Evolutionary conservation across 2,888 invertebrate genomes (phyloP), one percentile per base, ranked within the genome.

Genomic region (Chirona hameri): DNA sequence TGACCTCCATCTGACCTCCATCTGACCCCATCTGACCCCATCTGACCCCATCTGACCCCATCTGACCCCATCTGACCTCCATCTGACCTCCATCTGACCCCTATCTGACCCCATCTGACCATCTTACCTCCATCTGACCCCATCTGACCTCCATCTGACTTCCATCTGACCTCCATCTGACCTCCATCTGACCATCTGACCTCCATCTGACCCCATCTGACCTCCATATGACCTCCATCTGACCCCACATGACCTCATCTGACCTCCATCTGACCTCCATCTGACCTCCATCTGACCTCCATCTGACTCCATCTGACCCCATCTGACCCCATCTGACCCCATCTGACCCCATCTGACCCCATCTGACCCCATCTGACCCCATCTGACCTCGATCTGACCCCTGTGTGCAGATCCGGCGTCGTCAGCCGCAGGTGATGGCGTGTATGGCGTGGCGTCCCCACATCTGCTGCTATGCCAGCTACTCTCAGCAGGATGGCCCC

Each of bases 391-490:
- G 27, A 27, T 27, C 65, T 5, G n/a, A 5, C 24, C n/a, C 14
- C 15, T 29, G 69, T 39, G 39, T 39, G 4, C 76, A 93, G 93
- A 91, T 93, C 82, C 90, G 93, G 84, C 90, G 89, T 86, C 89
- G 87, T 52, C 91, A 94, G 86, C 92, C 93, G 0, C 88, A 90
- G 84, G 94, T 95, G 81, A 91, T 94, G 0, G 93, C 93, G 60
- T 92, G 93, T 0, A 88, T 95, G 85, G 93, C 94, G 82, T 94
- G 93, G 90, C 90, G 94, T 81, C 93, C 93, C 0, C 89, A 91
- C 85, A 90, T 90, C 86, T 92, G 93, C 87, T 90, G 93, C n/a
- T 89, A 91, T 12, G 87, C 88, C 12, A 89, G 89, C 21, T 93
- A 91, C 85, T 90, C 89, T 83, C 91, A 91, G 21, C 86, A 84